These are phyloP conservation scores for Furcula furcula DNA, from an alignment of 2,888 invertebrate genomes.

Conservation along the genomic window DNA sequence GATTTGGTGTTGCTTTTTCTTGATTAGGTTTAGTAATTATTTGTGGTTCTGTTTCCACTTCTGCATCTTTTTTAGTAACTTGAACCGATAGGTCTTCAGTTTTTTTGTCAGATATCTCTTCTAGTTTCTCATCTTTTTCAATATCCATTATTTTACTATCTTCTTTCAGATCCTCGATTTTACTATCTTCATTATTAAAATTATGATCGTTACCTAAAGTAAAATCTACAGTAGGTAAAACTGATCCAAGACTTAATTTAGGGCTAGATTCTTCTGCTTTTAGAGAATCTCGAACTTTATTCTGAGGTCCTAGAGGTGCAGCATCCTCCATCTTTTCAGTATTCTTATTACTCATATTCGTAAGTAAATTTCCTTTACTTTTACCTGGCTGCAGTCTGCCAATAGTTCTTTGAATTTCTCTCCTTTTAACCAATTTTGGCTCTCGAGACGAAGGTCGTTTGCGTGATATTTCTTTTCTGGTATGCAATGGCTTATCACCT, in stretches of 20 bases:
- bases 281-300: constrained; percentile 82
- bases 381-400: constrained; percentile 93
- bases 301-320: constrained; percentile 74
- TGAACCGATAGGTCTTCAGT: constrained; percentile 39
- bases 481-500: constrained; percentile 54
- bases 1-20: constrained; percentile 90
- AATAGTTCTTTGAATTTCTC: constrained; percentile 91
- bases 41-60: constrained; percentile 65
- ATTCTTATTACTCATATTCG: constrained; percentile 83
- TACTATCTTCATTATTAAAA: constrained; percentile 63
- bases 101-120: constrained; percentile 42
- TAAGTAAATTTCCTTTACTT: constrained; percentile 91
- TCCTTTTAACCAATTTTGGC: constrained; percentile 72
- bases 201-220: constrained; percentile 85
- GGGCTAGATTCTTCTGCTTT: constrained; percentile 87
- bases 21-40: constrained; percentile 70
- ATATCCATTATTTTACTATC: constrained; percentile 30
- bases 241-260: constrained; percentile 92
- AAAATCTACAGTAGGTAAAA: constrained; percentile 87
- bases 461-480: constrained; percentile 68
- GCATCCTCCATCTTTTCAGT: constrained; percentile 82
- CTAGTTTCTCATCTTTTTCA: constrained; percentile 28
- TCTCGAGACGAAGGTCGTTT: constrained; percentile 73
- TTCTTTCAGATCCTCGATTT: constrained; percentile 23
- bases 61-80: constrained; percentile 60